Conservation (phyloP, 2,888 invertebrate species). For the Lissonota sp. region DNA sequence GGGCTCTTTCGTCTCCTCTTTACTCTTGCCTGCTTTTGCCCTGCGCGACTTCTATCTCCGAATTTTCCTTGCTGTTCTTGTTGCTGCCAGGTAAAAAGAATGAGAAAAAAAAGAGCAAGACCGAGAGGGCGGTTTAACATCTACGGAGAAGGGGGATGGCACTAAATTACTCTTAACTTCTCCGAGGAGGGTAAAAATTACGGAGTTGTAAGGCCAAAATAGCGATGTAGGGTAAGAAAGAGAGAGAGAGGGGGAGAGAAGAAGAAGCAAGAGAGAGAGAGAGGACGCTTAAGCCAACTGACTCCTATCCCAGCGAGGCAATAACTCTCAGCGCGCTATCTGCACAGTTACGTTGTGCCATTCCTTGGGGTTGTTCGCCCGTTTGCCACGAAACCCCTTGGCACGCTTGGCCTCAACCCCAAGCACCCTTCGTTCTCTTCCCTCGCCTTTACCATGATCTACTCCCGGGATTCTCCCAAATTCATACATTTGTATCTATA, state of each 20-base stretch:
- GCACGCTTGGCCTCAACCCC: conserved; percentile 39
- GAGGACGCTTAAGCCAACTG: conserved; percentile 75
- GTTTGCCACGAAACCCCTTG: conserved; percentile 45
- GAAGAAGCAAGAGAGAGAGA: conserved; percentile 28
- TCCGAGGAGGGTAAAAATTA: conserved; percentile 81
- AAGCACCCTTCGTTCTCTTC: conserved; percentile 22
- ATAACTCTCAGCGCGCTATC: conserved; percentile 81
- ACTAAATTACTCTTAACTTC: conserved; percentile 83
- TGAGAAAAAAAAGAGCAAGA: conserved; percentile 35
- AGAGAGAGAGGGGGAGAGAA: conserved; percentile 13
- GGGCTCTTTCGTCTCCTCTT: conserved; percentile 12
- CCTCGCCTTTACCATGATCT: conserved; percentile 7
- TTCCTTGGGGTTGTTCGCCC: conserved; percentile 49
- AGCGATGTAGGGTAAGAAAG: conserved; percentile 55
- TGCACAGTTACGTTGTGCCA: conserved; percentile 78
- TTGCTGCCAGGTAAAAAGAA: conserved; percentile 27
- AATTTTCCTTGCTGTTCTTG: conserved; percentile 41
- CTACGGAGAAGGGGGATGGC: conserved; percentile 72
- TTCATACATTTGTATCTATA: conserved; percentile 79
- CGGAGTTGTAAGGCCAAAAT: conserved; percentile 78
- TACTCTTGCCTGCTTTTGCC: conserved; percentile 4
- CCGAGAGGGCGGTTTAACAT: conserved; percentile 72
- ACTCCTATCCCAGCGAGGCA: conserved; percentile 70
- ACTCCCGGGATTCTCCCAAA: conserved; percentile 76
- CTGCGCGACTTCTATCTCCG: conserved; percentile 54